Percentiles rank a stretch among this genome's conserved stretches.
Conservation (phyloP, 1,140 invertebrate species). For the Patella vulgata region DNA sequence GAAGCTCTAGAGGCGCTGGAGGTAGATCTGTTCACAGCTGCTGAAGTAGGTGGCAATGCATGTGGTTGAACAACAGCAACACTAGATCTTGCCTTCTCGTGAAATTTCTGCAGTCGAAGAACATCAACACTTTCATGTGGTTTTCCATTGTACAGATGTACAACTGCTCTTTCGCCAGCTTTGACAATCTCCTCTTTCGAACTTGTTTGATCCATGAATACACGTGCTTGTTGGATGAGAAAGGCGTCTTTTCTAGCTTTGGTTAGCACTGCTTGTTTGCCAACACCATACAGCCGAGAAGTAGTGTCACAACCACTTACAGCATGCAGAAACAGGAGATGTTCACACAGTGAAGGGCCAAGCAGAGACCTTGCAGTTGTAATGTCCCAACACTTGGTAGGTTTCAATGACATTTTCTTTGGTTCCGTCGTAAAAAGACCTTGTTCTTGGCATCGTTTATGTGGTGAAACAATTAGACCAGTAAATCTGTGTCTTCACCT, state of each 20-base stretch:
- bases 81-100: not conserved
- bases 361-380: not conserved
- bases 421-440: constrained; percentile 4
- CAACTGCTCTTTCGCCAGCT: constrained; percentile 22
- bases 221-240: constrained; percentile 2
- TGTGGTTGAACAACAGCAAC: constrained; percentile 1
- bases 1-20: constrained; percentile 5
- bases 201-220: constrained; percentile 4
- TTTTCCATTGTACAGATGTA: constrained; percentile 15
- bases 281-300: constrained; percentile 25
- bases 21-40: constrained; percentile 10
- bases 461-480: constrained; percentile 29
- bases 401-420: not conserved
- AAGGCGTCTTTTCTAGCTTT: not conserved
- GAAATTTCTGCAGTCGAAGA: constrained; percentile 1
- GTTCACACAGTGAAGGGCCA: constrained; percentile 4
- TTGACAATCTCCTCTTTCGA: constrained; percentile 11
- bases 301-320: constrained; percentile 30
- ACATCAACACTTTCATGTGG: constrained; percentile 1
- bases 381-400: constrained; percentile 4
- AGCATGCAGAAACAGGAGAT: constrained; percentile 20
- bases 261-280: constrained; percentile 17
- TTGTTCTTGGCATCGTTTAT: not conserved
- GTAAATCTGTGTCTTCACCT: constrained; percentile 33
- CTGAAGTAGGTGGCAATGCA: constrained; percentile 17